Base-by-base conservation (phyloP, 2,888 invertebrate genomes). In the Conops quadrifasciatus region DNA sequence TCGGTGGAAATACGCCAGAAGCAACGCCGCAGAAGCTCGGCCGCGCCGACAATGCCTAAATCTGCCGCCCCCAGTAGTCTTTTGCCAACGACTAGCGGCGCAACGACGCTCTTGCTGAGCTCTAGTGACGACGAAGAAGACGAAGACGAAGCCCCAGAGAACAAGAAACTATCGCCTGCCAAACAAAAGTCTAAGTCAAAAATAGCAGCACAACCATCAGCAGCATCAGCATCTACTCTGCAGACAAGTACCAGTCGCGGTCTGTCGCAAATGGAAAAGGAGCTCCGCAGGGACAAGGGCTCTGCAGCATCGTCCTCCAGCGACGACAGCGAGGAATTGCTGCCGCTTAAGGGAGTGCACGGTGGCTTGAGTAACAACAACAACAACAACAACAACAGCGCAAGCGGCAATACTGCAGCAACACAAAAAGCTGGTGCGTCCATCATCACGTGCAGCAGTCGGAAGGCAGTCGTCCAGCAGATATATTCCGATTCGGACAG, bases 311-410 rank as follows among this genome's bases (percentile, higher is more conserved):
- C 89, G 63, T 91, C 91, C 69, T 94, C 94, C 75, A 94, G 94
- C 82, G 94, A 94, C 83, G 94, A 94, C 76, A 94, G 94, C 81
- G 94, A 94, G 83, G 94, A 94, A 74, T 84, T 94, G 60, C 88
- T 93, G 86, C 89, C 92, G 36, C 88, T 92, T 30, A 87, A 83
- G 71, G 70, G 64, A 36, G 47, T 75, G 11, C 64, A 58, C 24
- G 30, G 51, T 49, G 26, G n/a, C 7, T 26, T 24, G 3, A 47
- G 13, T 19, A n/a, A 9, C 65, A 60, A 26, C 15, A 73, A 73
- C 64, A 66, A 73, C 24, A 59, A 67, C 26, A 66, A 70, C 53
- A 65, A 63, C 21, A 30, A 60, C 16, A 26, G 71, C 26, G 21
- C 63, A 67, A 63, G 59, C 7, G 59, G 60, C 13, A 59, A 19